Evolutionary conservation across 2,797 vertebrate genomes (phyloP).

Genomic region (Chrosomus eos): DNA sequence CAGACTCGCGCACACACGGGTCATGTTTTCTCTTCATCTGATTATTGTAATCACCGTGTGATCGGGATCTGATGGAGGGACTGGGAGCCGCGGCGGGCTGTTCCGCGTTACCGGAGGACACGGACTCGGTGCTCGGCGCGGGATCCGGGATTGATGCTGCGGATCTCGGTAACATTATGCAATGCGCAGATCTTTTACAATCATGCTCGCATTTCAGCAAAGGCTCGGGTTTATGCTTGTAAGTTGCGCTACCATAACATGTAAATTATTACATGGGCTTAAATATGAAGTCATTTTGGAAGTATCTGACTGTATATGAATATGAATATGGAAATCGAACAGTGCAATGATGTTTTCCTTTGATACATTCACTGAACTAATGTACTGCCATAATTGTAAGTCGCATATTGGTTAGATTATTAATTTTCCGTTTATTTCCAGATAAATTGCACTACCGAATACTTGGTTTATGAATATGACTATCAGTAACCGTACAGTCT

Average conservation of each 20-base stretch:
- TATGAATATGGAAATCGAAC: neutral
- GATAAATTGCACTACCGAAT: neutral
- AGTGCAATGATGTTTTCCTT: neutral
- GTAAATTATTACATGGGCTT: too few relatives aligned
- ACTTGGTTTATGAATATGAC: neutral
- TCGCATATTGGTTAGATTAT: neutral
- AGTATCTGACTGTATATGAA: neutral
- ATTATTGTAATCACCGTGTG: neutral
- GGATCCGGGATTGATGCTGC: slow-evolving; percentile 71
- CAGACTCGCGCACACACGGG: neutral
- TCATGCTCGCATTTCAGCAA: too few relatives aligned
- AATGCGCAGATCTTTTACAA: slow-evolving; percentile 50
- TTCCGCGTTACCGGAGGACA: slow-evolving; percentile 65
- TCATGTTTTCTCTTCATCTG: neutral
- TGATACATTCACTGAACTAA: neutral
- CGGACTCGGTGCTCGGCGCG: slow-evolving; percentile 64
- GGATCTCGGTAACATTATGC: slow-evolving; percentile 70
- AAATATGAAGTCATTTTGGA: neutral
- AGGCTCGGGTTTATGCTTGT: neutral
- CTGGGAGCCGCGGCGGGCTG: slow-evolving; percentile 68
- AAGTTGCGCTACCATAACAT: neutral
- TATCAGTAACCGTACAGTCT: neutral
- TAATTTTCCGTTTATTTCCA: neutral
- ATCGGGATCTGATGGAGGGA: slow-evolving; percentile 71
- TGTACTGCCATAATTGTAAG: neutral